Evolutionary conservation across 1,140 invertebrate species (phyloP).

Genomic region (Dryas iulia): DNA sequence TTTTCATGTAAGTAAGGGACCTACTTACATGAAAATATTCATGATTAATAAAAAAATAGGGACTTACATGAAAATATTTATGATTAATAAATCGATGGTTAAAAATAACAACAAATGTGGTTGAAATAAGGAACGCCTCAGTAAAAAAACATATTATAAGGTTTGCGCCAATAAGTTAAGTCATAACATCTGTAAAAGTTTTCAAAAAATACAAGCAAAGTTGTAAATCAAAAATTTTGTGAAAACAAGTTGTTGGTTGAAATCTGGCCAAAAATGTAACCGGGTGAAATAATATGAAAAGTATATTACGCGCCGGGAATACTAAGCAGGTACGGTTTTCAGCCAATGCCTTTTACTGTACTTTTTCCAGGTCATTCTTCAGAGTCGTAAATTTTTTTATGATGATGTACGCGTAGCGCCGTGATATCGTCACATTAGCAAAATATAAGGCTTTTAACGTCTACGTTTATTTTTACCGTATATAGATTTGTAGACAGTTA

Average conservation of each 20-base stretch:
- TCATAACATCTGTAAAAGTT: no score
- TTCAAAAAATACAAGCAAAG: no score
- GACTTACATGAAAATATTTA: no score
- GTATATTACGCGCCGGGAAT: neutral
- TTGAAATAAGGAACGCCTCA: no score
- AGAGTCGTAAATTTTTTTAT: neutral
- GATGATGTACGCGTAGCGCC: neutral
- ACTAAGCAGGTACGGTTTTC: neutral
- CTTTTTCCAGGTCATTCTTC: neutral
- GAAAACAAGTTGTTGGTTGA: neutral
- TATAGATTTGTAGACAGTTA: constrained; percentile 2
- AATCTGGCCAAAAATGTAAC: neutral
- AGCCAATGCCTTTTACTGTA: neutral
- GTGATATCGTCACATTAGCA: neutral
- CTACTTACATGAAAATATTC: no score
- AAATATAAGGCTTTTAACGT: neutral
- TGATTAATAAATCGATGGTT: no score
- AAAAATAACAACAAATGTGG: no score
- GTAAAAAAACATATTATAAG: no score
- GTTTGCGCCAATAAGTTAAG: no score
- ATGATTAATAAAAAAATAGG: no score
- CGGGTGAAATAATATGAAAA: neutral
- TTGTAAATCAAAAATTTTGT: no score
- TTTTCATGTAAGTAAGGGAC: no score
- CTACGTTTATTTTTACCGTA: neutral